Base-by-base conservation (phyloP, 2,888 invertebrate genomes). In the Colletes collaris region DNA sequence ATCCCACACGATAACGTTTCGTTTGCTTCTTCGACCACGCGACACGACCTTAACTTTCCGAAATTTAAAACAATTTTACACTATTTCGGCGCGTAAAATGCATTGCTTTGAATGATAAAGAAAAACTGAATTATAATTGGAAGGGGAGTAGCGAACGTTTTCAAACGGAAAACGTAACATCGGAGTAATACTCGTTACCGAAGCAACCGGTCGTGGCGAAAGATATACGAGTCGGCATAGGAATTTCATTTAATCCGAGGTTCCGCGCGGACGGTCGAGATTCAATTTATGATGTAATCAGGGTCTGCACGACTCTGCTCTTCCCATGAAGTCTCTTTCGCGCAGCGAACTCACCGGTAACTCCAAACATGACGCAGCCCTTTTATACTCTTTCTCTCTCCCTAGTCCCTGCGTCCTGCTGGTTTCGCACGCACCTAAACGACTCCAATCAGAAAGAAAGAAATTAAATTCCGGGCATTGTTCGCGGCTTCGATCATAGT, bases 231-330 rank as follows among this genome's bases (percentile, higher is more conserved):
- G 89, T 89, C 85, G 86, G 88, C 90, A 88, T 88, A 89, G 91
- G 91, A 91, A 91, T 91, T 91, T 91, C 91, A 91, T 91, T 91
- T 91, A 91, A 91, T 91, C 89, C 88, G 86, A 85, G 87, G 85
- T 88, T 87, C 88, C 88, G 87, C 88, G 88, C 86, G 90, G 88
- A 89, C 90, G 89, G 86, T 89, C 87, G 90, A 90, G 91, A 91
- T 91, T 91, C 91, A 90, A 91, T 91, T 91, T 91, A 91, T 91
- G 90, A 90, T 83, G 90, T 91, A 91, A 91, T 91, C 91, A 90
- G 90, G 82, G 68, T 79, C 69, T 63, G 78, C 75, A 71, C 75
- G 81, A 79, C 72, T 82, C 76, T 56, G 56, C 75, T 81, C 78
- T 78, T 78, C 70, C 77, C 79, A 56, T 60, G 81, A 56, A 76